phyloP scores from a whole-genome alignment of 2,888 invertebrate species.

The Cistogaster globosa region DNA sequence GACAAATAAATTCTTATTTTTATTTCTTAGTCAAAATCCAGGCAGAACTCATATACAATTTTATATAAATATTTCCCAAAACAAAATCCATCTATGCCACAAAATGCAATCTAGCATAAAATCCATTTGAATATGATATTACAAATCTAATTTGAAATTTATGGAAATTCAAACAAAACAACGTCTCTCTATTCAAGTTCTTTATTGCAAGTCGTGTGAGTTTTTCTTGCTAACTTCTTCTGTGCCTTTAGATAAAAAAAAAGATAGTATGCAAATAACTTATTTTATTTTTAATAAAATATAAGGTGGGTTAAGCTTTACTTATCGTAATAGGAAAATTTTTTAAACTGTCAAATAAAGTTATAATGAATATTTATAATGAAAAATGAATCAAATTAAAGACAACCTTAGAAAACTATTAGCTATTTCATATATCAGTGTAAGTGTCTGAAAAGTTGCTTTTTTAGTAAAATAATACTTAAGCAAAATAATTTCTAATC shows the following conservation, averaged over 20 bases:
- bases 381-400: not conserved
- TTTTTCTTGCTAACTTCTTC: conserved; percentile 27
- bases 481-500: too few species aligned
- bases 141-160: conserved; percentile 72
- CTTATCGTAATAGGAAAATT: conserved; percentile 1
- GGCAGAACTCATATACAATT: not conserved
- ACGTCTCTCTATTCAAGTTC: conserved; percentile 29
- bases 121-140: conserved; percentile 68
- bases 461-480: too few species aligned
- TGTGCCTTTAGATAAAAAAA: not conserved
- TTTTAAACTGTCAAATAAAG: not conserved
- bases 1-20: conserved; percentile 35
- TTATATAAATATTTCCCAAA: not conserved
- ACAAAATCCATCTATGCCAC: conserved; percentile 7
- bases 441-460: too few species aligned
- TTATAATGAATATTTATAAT: not conserved
- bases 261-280: conserved; percentile 32
- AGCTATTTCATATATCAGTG: too few species aligned
- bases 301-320: conserved; percentile 38
- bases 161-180: conserved; percentile 69
- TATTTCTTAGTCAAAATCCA: not conserved
- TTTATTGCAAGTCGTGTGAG: conserved; percentile 18
- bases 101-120: conserved; percentile 66
- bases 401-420: too few species aligned
- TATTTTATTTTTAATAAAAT: conserved; percentile 10